phyloP scores from a whole-genome alignment of 2,888 invertebrate species.

The Isoperla grammatica region DNA sequence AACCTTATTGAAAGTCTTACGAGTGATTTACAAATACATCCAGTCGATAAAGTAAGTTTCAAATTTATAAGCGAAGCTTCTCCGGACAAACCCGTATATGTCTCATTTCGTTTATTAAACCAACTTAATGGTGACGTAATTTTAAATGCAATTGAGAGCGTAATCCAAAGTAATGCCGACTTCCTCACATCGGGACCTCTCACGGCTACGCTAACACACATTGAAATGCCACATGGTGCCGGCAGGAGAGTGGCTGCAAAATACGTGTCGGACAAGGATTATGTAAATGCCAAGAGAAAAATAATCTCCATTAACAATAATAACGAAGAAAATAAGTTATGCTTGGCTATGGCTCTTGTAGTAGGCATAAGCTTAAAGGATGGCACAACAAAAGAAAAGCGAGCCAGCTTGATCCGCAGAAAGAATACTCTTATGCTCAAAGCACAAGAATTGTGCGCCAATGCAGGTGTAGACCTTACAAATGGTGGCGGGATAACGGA shows the following conservation, averaged over 20 bases:
- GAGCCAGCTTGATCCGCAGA: neutral
- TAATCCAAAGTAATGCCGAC: conserved; percentile 10
- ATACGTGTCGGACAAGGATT: neutral
- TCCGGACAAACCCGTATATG: too few relatives aligned
- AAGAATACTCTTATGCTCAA: neutral
- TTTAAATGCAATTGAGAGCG: neutral
- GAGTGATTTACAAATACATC: too few relatives aligned
- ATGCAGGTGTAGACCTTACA: neutral
- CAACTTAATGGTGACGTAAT: neutral
- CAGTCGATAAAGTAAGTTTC: too few relatives aligned
- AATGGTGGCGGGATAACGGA: conserved; percentile 8
- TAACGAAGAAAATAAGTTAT: neutral
- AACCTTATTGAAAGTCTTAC: too few relatives aligned
- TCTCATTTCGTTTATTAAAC: too few relatives aligned
- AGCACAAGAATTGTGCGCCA: neutral
- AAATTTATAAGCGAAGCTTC: too few relatives aligned
- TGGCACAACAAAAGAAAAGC: neutral
- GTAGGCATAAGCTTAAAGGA: conserved; percentile 1
- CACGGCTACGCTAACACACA: neutral
- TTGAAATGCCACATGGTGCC: neutral
- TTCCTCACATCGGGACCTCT: conserved; percentile 2
- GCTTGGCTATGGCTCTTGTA: conserved; percentile 4
- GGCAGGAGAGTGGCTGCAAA: neutral
- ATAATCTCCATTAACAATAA: neutral
- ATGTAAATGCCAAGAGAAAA: neutral